Percentiles rank a stretch among this genome's conserved stretches.
Conservation (phyloP, 2,113 vertebrate genomes). For the Oncorhynchus gorbuscha region DNA sequence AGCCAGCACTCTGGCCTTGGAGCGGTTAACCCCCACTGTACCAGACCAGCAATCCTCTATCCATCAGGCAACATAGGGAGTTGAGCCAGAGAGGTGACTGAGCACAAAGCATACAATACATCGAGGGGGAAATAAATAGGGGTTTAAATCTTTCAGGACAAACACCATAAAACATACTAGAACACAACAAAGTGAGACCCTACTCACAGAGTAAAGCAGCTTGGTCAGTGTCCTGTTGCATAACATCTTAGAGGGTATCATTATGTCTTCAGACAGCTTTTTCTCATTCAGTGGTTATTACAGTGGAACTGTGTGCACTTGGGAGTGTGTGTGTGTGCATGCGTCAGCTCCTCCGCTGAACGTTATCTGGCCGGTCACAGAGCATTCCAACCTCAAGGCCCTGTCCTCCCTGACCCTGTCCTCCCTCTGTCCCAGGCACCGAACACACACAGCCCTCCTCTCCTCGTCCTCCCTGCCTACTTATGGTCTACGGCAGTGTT, state of each 20-base stretch:
- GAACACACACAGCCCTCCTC: conserved; percentile 2
- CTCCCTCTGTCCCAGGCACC: conserved; percentile 37
- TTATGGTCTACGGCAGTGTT: neutral
- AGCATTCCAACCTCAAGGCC: conserved; percentile 53
- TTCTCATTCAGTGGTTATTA: too few relatives aligned
- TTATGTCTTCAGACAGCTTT: neutral
- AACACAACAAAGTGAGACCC: too few relatives aligned
- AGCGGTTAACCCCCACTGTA: conserved; percentile 29
- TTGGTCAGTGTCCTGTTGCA: neutral
- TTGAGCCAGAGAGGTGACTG: too few relatives aligned
- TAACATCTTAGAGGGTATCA: neutral
- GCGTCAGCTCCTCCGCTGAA: conserved; percentile 12
- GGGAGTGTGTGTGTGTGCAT: too few relatives aligned
- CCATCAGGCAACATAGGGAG: too few relatives aligned
- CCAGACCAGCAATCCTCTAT: neutral
- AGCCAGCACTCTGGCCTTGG: conserved; percentile 1
- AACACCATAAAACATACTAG: neutral
- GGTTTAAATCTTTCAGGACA: neutral
- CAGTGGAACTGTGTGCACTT: too few relatives aligned
- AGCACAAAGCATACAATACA: too few relatives aligned
- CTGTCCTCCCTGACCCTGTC: conserved; percentile 20
- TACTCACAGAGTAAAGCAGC: neutral
- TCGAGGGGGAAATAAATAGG: too few relatives aligned
- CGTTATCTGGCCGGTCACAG: conserved; percentile 33
- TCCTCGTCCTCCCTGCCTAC: neutral